Evolutionary conservation across 2,888 invertebrate species (phyloP).

Genomic region (Euproctis similis): DNA sequence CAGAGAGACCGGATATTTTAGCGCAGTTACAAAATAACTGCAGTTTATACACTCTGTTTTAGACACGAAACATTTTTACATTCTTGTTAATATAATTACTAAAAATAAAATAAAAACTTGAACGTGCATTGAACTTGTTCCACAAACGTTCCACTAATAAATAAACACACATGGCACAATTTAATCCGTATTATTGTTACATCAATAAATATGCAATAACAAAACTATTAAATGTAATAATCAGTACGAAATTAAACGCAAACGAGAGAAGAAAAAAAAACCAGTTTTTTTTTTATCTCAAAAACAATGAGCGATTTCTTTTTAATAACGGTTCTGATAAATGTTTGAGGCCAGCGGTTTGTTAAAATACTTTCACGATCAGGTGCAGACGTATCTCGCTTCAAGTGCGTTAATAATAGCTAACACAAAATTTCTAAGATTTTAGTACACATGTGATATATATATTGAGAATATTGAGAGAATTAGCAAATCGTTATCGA

Average conservation of each 20-base stretch:
- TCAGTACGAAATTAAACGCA: constrained; percentile 34
- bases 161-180: constrained; percentile 8
- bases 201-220: too few relatives aligned
- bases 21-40: constrained; percentile 7
- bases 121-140: too few relatives aligned
- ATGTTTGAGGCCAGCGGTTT: constrained; percentile 62
- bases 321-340: constrained; percentile 64
- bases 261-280: too few relatives aligned
- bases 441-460: constrained; percentile 39
- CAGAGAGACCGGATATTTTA: too few relatives aligned
- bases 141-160: too few relatives aligned
- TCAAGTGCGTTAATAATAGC: constrained; percentile 38
- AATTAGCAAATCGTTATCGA: constrained; percentile 28
- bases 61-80: too few relatives aligned
- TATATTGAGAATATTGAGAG: too few relatives aligned
- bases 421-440: constrained; percentile 48
- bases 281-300: constrained; percentile 39
- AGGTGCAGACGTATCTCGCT: constrained; percentile 60
- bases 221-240: too few relatives aligned
- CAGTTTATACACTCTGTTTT: constrained; percentile 5
- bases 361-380: constrained; percentile 71
- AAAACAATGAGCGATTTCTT: constrained; percentile 52
- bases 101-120: too few relatives aligned
- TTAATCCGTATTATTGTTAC: too few relatives aligned
- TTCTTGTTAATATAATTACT: too few relatives aligned